These are phyloP conservation scores for Riparia riparia DNA, from an alignment of 2,113 vertebrate genomes.

Conservation along the genomic window DNA sequence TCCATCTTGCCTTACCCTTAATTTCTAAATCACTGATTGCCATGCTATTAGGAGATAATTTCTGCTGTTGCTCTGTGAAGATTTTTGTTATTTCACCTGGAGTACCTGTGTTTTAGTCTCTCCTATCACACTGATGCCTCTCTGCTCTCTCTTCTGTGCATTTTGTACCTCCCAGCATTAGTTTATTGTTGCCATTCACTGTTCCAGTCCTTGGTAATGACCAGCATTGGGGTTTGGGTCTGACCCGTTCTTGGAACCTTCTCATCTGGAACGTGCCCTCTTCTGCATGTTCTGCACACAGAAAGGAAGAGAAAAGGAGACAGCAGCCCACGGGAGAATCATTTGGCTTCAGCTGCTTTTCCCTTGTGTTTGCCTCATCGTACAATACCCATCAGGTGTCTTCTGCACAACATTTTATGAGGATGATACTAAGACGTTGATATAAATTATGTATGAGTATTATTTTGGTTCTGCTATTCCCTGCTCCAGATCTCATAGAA, in stretches of 20 bases:
- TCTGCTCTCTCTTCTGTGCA: not conserved
- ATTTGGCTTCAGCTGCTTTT: not conserved
- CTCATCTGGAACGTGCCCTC: fast-evolving
- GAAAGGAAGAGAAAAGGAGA: not conserved
- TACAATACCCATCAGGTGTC: not conserved
- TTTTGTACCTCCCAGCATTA: not conserved
- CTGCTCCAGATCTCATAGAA: not conserved
- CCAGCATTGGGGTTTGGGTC: not conserved
- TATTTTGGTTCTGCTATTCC: not conserved
- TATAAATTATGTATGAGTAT: not conserved
- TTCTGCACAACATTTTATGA: not conserved
- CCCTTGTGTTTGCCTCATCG: not conserved
- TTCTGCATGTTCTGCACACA: not conserved
- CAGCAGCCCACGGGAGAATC: not conserved
- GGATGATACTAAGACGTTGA: not conserved
- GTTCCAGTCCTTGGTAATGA: not conserved
- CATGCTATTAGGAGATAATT: not conserved
- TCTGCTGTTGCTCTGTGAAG: not conserved
- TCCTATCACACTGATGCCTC: not conserved
- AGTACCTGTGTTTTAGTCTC: not conserved
- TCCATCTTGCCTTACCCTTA: not conserved
- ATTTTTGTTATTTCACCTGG: not conserved
- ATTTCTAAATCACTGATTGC: not conserved
- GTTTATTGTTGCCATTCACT: not conserved
- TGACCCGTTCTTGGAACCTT: not conserved